A percentile compares a stretch with the other conserved stretches of the same genome.
These are phyloP conservation scores for Carassius gibelio DNA, from an alignment of 2,113 vertebrate species.

Conservation along the genomic window DNA sequence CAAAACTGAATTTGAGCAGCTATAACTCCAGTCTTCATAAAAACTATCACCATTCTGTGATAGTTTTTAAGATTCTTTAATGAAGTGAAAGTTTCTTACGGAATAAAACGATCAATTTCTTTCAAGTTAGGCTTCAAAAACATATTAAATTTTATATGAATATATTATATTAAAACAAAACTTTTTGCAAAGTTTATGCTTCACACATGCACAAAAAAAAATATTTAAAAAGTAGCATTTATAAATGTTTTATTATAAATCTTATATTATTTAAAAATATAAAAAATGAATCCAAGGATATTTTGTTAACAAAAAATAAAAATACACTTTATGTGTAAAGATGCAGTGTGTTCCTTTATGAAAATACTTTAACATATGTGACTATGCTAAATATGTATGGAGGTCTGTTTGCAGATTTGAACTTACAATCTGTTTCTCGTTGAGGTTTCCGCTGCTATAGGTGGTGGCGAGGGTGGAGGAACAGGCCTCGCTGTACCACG, in stretches of 20 bases:
- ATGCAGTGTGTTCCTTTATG: background rate
- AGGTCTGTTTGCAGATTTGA: background rate
- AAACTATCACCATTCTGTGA: no score
- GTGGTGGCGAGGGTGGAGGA: conserved; percentile 97
- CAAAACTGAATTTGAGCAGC: no score
- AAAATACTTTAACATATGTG: background rate
- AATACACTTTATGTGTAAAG: background rate
- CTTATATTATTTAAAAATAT: background rate
- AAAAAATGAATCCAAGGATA: no score
- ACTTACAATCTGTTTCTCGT: conserved; percentile 93
- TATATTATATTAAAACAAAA: background rate
- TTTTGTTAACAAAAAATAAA: no score
- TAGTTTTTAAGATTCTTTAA: no score
- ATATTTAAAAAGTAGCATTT: background rate
- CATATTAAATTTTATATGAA: no score
- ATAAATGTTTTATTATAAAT: no score
- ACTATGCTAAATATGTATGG: background rate
- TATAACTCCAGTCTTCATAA: no score
- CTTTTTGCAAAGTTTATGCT: background rate
- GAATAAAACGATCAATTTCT: no score
- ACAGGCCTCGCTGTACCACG: conserved; percentile 99
- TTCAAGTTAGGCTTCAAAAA: no score
- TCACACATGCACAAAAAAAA: background rate
- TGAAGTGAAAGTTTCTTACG: no score
- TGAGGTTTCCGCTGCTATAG: conserved; percentile 95